Conservation (phyloP, 2,113 vertebrate species). For the Prunella himalayana region DNA sequence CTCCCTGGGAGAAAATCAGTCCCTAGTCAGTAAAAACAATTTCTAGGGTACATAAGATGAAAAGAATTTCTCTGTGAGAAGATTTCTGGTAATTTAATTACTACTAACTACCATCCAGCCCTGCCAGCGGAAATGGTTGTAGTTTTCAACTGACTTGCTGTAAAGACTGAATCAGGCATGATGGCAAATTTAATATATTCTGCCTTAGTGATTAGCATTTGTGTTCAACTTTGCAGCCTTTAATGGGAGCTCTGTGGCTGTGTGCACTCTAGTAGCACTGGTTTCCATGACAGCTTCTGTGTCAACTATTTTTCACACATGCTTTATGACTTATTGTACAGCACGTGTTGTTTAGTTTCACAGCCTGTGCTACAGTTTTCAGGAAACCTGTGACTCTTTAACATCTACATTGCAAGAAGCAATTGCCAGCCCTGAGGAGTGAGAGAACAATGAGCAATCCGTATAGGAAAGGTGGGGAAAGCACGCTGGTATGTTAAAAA, state of each 20-base stretch:
- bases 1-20: background rate
- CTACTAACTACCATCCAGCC: background rate
- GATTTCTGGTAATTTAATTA: constrained; percentile 41
- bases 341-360: constrained; percentile 33
- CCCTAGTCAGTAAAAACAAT: background rate
- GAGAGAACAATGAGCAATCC: constrained; percentile 24
- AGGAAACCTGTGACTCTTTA: constrained; percentile 35
- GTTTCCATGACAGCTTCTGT: constrained; percentile 46
- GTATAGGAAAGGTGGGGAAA: background rate
- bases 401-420: background rate
- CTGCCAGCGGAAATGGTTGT: background rate
- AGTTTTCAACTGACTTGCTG: constrained; percentile 41
- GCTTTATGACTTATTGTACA: constrained; percentile 37
- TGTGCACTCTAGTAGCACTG: background rate
- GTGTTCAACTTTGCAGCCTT: constrained; percentile 28
- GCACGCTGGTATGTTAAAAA: constrained; percentile 4
- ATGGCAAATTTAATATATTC: constrained; percentile 41
- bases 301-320: constrained; percentile 40
- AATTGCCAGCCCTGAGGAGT: background rate
- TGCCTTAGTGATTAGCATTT: constrained; percentile 7
- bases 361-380: background rate
- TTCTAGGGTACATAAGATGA: background rate
- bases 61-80: background rate
- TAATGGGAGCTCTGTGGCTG: constrained; percentile 40
- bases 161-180: background rate